Conservation (phyloP, 92 coral and sea anemone genomes). For the Meandrina meandrites region DNA sequence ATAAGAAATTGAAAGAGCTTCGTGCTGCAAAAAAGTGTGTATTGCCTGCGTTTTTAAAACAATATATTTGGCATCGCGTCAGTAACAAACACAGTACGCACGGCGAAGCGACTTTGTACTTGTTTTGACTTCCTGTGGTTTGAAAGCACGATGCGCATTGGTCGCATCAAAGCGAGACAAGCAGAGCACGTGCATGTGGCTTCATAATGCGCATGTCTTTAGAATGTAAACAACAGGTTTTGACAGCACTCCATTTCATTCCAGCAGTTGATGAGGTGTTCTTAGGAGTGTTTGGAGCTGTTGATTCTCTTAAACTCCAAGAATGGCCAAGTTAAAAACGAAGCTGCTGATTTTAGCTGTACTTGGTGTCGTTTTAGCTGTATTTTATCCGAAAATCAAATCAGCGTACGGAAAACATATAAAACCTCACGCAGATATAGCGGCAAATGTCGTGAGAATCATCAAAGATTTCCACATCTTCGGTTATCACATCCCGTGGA, state of each 20-base stretch:
- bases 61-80: neutral
- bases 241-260: slow-evolving; percentile 28
- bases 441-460: slow-evolving; percentile 57
- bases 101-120: neutral
- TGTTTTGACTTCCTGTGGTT: slow-evolving; percentile 22
- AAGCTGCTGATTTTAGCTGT: slow-evolving; percentile 86
- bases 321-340: slow-evolving; percentile 66
- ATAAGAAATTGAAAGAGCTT: neutral
- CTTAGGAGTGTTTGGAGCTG: slow-evolving; percentile 25
- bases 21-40: neutral
- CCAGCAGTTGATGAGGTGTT: slow-evolving; percentile 40
- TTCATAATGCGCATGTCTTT: slow-evolving; percentile 20
- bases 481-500: slow-evolving; percentile 97
- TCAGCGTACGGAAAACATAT: slow-evolving; percentile 79
- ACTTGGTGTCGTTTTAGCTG: slow-evolving; percentile 79
- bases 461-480: slow-evolving; percentile 85
- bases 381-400: slow-evolving; percentile 84
- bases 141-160: slow-evolving; percentile 54
- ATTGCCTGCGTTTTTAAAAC: neutral
- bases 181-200: slow-evolving; percentile 22
- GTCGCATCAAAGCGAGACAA: slow-evolving; percentile 68
- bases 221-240: slow-evolving; percentile 41
- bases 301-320: neutral
- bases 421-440: slow-evolving; percentile 86
- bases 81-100: neutral